Base-by-base conservation (phyloP, 2,113 vertebrate species). In the Entomyzon cyanotis region DNA sequence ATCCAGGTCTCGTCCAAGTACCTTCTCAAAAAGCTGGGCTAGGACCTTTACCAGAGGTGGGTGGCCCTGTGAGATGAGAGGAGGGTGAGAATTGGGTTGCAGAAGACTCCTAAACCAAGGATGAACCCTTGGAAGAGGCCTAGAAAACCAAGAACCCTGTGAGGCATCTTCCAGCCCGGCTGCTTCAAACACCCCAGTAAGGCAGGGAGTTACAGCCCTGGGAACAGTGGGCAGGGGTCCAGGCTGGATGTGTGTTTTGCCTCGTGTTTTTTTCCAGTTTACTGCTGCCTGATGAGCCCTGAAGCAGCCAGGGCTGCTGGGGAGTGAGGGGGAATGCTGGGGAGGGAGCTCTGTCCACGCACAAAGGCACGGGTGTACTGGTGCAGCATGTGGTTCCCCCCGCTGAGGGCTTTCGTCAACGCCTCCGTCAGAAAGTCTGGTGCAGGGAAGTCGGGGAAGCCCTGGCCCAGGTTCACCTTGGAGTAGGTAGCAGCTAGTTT, bases 281-380 rank as follows among this genome's bases (percentile, higher is more conserved):
- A 15, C 10, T 41, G 42, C 49, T 68, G 37, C 62, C 68, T 64
- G 78, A 13, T 80, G 71, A 79, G 56, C 60, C 39, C 33, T n/a
- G 49, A 71, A 67, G 52, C 6, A 10, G 78, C 64, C 42, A 77
- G 78, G 46, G 37, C 79, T 49, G 62, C 33, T 2, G 6, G 60
- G 31, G 21, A 69, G 14, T 0, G 20, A 46, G 31, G 39, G 31
- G 2, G 6, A 19, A 14, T 41, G 60, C 47, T 3, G 8, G 18
- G 78, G 39, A 67, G 56, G n/a, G 59, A 41, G 8, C 7, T 53
- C 14, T 67, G 55, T 50, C 55, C 63, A 97, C 99, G 97, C 97
- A 99, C 99, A 35, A 99, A 99, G 10, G 91, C 98, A 28, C 97
- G 96, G 12, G 99, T 99, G 55, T 99, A 99, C 97, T 99, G 99